phyloP scores from a whole-genome alignment of 2,797 vertebrate species.

The Zalophus californianus region DNA sequence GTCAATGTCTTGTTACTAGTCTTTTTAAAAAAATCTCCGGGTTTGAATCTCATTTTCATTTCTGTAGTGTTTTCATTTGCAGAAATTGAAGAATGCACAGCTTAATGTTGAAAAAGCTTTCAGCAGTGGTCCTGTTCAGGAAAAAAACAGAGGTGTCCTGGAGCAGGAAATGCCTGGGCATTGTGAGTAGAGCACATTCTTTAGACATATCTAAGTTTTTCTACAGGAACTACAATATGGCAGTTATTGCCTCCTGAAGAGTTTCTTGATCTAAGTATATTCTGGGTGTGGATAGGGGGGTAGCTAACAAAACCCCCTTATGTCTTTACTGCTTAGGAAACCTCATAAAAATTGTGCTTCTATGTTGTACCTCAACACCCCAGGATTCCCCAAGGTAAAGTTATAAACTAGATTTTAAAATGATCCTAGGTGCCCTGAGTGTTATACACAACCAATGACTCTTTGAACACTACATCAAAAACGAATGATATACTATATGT shows the following conservation, averaged over 20 bases:
- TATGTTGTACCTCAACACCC: conserved; percentile 54
- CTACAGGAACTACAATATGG: conserved; percentile 1
- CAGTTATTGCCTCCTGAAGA: conserved; percentile 28
- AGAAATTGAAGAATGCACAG: conserved; percentile 25
- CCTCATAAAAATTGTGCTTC: conserved; percentile 8
- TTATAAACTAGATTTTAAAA: conserved; percentile 38
- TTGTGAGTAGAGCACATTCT: neutral
- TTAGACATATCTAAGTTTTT: conserved; percentile 43
- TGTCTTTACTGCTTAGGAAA: conserved; percentile 59
- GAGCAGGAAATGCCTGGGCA: conserved; percentile 22
- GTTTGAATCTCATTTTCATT: conserved; percentile 39
- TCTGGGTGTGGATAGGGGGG: neutral
- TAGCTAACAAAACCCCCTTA: conserved; percentile 19
- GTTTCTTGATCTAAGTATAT: conserved; percentile 57
- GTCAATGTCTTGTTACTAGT: conserved; percentile 8
- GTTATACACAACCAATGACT: too few relatives aligned
- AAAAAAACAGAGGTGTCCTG: conserved; percentile 5
- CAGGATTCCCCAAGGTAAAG: conserved; percentile 9
- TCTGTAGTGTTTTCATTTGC: conserved; percentile 52
- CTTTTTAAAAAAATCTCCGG: neutral
- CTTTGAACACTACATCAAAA: too few relatives aligned
- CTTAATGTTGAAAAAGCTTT: conserved; percentile 41
- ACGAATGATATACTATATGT: too few relatives aligned
- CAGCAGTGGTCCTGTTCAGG: neutral
- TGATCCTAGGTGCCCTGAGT: neutral